These are phyloP conservation scores for Pyrocephalus nanus DNA, from an alignment of 2,797 vertebrate species.

Conservation along the genomic window DNA sequence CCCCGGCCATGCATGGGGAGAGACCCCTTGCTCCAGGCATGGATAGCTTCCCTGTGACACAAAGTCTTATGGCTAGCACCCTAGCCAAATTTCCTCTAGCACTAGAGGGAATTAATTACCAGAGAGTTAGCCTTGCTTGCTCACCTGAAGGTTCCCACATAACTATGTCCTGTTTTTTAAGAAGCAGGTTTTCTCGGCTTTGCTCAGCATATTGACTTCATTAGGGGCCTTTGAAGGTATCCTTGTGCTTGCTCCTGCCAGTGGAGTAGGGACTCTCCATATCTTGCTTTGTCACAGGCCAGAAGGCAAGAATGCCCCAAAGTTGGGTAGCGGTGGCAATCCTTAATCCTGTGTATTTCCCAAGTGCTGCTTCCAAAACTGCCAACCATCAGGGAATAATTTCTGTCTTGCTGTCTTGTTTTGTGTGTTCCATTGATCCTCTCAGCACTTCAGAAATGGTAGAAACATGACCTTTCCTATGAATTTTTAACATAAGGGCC, in stretches of 20 bases:
- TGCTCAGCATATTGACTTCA: background rate
- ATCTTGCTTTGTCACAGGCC: fast-evolving
- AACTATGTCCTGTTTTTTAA: background rate
- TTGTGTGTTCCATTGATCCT: background rate
- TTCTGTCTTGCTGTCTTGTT: slow-evolving; percentile 9
- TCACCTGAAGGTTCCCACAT: background rate
- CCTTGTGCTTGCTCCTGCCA: background rate
- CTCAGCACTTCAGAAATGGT: slow-evolving; percentile 28
- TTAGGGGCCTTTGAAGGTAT: background rate
- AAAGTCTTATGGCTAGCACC: background rate
- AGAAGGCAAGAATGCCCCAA: background rate
- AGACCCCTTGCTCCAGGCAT: background rate
- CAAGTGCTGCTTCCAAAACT: background rate
- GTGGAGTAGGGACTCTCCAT: background rate
- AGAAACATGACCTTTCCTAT: slow-evolving; percentile 46
- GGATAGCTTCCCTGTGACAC: background rate
- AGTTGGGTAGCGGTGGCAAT: background rate
- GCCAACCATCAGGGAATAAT: background rate
- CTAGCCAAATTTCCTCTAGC: background rate
- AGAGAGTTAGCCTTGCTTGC: background rate
- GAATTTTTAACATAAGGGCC: slow-evolving; percentile 48
- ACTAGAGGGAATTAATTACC: background rate
- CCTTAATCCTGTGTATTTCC: background rate
- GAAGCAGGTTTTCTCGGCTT: background rate
- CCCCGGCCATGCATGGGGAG: fast-evolving